These are phyloP conservation scores for Zele albiditarsus DNA, from an alignment of 2,888 invertebrate genomes.

Conservation along the genomic window DNA sequence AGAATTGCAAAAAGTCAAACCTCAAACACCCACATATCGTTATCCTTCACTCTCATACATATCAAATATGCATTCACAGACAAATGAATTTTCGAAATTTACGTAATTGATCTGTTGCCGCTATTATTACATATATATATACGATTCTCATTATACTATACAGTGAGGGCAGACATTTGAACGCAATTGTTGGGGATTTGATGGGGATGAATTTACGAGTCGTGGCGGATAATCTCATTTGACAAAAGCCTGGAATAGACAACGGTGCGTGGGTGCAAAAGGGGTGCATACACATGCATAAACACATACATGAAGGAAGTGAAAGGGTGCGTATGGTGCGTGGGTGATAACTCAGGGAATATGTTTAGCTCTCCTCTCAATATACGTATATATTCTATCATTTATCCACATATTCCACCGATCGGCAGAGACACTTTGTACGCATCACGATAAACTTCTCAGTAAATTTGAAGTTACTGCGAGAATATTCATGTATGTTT, in stretches of 20 bases:
- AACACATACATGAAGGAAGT: not conserved
- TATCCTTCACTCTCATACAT: not conserved
- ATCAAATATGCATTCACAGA: constrained; percentile 1
- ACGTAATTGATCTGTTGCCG: constrained; percentile 20
- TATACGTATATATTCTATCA: not conserved
- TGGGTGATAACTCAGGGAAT: constrained; percentile 40
- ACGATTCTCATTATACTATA: constrained; percentile 5
- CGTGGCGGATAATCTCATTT: constrained; percentile 32
- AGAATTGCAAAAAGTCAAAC: not conserved
- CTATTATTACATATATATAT: not conserved
- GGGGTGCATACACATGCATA: not conserved
- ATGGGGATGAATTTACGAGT: constrained; percentile 33
- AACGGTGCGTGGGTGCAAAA: not conserved
- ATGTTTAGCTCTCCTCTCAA: not conserved
- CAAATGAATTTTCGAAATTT: constrained; percentile 20
- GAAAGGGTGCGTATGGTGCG: constrained; percentile 43
- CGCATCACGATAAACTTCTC: not conserved
- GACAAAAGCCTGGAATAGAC: constrained; percentile 27
- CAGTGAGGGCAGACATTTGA: constrained; percentile 5
- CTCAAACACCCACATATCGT: not conserved
- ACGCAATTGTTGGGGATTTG: constrained; percentile 30
- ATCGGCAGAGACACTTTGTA: not conserved
- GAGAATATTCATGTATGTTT: not conserved
- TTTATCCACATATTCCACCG: constrained; percentile 29
- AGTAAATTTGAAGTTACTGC: not conserved